Evolutionary conservation across 1,140 invertebrate genomes (phyloP), one percentile per base, ranked within the genome.

Genomic region (Anastrepha ludens): DNA sequence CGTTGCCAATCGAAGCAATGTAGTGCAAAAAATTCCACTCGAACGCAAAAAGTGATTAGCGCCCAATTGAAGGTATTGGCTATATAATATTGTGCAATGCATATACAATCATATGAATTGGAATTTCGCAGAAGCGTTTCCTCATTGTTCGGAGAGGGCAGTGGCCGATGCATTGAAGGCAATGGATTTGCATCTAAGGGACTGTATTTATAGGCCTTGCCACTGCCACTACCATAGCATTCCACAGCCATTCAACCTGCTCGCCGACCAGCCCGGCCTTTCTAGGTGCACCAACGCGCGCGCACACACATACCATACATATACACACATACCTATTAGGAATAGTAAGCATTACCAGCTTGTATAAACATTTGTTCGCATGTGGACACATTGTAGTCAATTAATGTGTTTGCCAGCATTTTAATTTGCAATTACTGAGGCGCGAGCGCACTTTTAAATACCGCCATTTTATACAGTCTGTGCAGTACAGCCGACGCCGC

Each of bases 351-450:
- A 74, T 74, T 74, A 67, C 64, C 41, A 74, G 11, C 9, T 81
- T 81, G 44, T 58, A 55, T 81, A 55, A 81, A 81, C 74, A 81
- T 81, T 81, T 81, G 41, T 81, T 81, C 74, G 29, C 74, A 55
- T 81, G 74, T 81, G 74, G 74, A 81, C 74, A 81, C 74, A 81
- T 81, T 81, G 74, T 58, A 81, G 74, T 81, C 74, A 81, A 81
- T 81, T 81, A 81, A 81, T 81, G 74, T 81, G 74, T 81, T 81
- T 81, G 74, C 50, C n/a, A 81, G 44, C 74, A 58, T 81, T 81
- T 81, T 81, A 81, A 81, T 81, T 81, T 81, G 74, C 74, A 81
- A 81, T 81, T 81, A 81, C 47, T 81, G 74, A 81, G 74, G 74
- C 47, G 74, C 74, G 74, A 55, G 74, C 74, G 74, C 74, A 58